These are phyloP conservation scores for Centropus bengalensis DNA, from an alignment of 2,113 vertebrate genomes.

Conservation along the genomic window DNA sequence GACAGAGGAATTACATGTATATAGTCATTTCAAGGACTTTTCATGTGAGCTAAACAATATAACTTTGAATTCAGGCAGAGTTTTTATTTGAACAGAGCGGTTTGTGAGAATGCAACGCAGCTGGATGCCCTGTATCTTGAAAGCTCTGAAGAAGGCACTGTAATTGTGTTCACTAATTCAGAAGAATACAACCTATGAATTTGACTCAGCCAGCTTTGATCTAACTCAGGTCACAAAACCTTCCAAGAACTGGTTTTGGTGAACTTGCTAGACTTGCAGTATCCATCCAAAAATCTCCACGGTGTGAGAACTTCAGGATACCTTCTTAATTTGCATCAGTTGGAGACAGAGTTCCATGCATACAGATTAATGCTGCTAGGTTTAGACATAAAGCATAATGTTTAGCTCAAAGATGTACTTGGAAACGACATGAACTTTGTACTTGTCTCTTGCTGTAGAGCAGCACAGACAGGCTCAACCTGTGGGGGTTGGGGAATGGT, in stretches of 20 bases:
- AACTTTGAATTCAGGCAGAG: not conserved
- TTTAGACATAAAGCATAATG: not conserved
- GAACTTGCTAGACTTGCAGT: not conserved
- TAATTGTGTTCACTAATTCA: not conserved
- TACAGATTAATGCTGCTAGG: not conserved
- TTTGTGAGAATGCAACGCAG: not conserved
- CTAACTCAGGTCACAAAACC: not conserved
- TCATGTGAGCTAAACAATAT: not conserved
- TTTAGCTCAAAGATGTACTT: not conserved
- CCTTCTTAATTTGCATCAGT: not conserved
- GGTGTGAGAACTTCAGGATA: not conserved
- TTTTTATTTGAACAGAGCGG: not conserved
- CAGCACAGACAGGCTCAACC: not conserved
- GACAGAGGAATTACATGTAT: not conserved
- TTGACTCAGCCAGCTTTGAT: not conserved
- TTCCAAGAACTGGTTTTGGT: not conserved
- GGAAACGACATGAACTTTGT: not conserved
- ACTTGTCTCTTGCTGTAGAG: not conserved
- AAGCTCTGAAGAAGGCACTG: not conserved
- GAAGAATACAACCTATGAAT: not conserved
- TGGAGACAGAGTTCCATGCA: fast-evolving
- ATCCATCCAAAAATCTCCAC: not conserved
- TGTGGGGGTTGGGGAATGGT: not conserved
- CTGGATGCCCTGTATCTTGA: not conserved
- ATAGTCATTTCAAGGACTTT: not conserved